phyloP scores from a whole-genome alignment of 2,888 invertebrate genomes.

The Danaus chrysippus region DNA sequence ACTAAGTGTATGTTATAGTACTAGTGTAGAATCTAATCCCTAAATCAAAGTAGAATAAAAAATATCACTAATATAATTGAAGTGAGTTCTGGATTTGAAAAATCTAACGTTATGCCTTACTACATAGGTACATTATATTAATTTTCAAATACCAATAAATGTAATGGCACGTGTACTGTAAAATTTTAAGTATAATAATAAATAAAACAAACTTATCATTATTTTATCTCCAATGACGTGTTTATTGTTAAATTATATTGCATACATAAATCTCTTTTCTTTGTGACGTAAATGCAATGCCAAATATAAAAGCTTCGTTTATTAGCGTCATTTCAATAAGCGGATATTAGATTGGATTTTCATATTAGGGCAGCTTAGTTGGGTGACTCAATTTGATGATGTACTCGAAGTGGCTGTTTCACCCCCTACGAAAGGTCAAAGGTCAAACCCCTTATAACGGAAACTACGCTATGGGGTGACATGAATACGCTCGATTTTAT shows the following conservation, averaged over 20 bases:
- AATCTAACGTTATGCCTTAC: neutral
- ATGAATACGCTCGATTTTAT: constrained; percentile 21
- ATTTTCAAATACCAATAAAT: neutral
- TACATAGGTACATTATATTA: too few relatives aligned
- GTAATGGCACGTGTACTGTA: neutral
- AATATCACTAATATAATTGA: too few relatives aligned
- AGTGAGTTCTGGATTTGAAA: neutral
- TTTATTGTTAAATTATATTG: neutral
- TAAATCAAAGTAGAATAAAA: too few relatives aligned
- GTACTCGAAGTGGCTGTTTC: constrained; percentile 32
- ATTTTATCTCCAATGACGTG: neutral
- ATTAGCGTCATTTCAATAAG: neutral
- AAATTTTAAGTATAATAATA: neutral
- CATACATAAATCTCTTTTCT: neutral
- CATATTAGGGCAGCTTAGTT: too few relatives aligned
- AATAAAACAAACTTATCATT: neutral
- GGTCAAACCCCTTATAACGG: constrained; percentile 29
- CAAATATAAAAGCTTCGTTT: neutral
- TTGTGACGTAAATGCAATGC: neutral
- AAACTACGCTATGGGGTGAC: constrained; percentile 36
- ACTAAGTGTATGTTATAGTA: too few relatives aligned
- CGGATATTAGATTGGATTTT: too few relatives aligned
- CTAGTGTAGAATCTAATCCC: too few relatives aligned
- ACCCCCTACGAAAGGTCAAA: constrained; percentile 40
- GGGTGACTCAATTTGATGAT: constrained; percentile 30